phyloP scores from a whole-genome alignment of 1,140 invertebrate species.

The Thalassaphorura encarpata region DNA sequence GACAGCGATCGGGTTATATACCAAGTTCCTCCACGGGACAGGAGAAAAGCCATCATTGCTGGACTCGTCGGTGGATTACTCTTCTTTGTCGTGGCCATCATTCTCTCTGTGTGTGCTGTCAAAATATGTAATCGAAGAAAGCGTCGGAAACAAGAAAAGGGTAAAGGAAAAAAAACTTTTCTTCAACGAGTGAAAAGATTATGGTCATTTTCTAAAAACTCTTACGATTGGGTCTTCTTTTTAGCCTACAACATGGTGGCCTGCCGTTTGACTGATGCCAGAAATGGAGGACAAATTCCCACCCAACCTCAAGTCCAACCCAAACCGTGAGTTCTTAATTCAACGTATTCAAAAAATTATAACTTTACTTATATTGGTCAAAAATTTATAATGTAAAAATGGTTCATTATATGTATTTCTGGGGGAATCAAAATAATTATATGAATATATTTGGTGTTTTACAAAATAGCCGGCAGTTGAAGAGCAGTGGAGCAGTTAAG shows the following conservation, averaged over 20 bases:
- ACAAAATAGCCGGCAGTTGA: slow-evolving; percentile 30
- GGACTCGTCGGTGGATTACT: slow-evolving; percentile 87
- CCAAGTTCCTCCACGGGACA: slow-evolving; percentile 73
- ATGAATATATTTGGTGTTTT: slow-evolving; percentile 3
- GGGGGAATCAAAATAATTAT: not conserved
- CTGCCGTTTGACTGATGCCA: slow-evolving; percentile 81
- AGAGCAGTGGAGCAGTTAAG: slow-evolving; percentile 30
- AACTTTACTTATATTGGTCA: not conserved
- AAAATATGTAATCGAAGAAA: slow-evolving; percentile 96
- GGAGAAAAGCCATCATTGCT: slow-evolving; percentile 85
- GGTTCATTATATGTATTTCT: not conserved
- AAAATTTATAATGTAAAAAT: not conserved
- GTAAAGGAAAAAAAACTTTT: slow-evolving; percentile 54
- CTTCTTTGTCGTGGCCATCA: slow-evolving; percentile 93
- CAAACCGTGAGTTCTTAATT: slow-evolving; percentile 65
- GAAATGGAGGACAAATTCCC: slow-evolving; percentile 69
- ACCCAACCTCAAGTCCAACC: slow-evolving; percentile 51
- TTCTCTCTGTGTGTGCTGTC: slow-evolving; percentile 87
- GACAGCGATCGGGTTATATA: slow-evolving; percentile 73
- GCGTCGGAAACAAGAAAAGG: slow-evolving; percentile 92
- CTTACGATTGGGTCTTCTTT: not conserved
- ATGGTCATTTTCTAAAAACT: not conserved
- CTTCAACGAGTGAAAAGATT: not conserved
- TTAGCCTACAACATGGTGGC: slow-evolving; percentile 95
- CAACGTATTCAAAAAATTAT: not conserved